Evolutionary conservation across 2,113 vertebrate species (phyloP), one percentile per base, ranked within the genome.

Genomic region (Paratilapia polleni): DNA sequence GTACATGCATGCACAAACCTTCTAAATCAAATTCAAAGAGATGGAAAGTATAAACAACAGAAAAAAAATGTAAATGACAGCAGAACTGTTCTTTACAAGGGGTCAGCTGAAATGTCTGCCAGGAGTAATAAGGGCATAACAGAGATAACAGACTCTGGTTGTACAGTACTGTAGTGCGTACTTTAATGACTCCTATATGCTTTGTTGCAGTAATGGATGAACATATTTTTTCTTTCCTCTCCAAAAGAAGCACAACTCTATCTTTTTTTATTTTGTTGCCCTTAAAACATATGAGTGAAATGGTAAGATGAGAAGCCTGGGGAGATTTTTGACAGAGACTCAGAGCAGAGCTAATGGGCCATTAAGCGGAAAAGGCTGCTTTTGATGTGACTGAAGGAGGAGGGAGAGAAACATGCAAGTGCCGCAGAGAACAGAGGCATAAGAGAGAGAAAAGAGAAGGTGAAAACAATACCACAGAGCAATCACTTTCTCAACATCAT

Each of bases 301-400:
- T 41, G 41, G 41, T 47, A 58, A 70, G 84, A 90, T 68, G 68
- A 91, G 87, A 89, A 78, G 87, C 62, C 64, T 3, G 36, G 70
- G 61, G 84, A 68, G 77, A 64, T 47, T 87, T 88, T 60, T 87
- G 88, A 87, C 89, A 84, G 84, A 87, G 77, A 86, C 83, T 89
- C 85, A 61, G 81, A 86, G 87, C 78, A 77, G 77, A 89, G 90
- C 87, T 92, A 92, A 92, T 91, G 90, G 89, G 38, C 89, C 89
- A 91, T 91, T 90, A 91, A 64, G 77, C 28, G 14, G 85, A 90
- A 90, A 91, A 86, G 52, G 68, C 81, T 86, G 63, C 82, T 82
- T 90, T 91, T 94, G 85, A 94, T 88, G 82, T 91, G 49, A 87
- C 59, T 85, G 82, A 85, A 78, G 75, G 56, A 82, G 62, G 49